Percentiles rank a stretch among this genome's conserved stretches.
Conservation (phyloP, 2,888 invertebrate genomes). For the Proisotoma minuta region DNA sequence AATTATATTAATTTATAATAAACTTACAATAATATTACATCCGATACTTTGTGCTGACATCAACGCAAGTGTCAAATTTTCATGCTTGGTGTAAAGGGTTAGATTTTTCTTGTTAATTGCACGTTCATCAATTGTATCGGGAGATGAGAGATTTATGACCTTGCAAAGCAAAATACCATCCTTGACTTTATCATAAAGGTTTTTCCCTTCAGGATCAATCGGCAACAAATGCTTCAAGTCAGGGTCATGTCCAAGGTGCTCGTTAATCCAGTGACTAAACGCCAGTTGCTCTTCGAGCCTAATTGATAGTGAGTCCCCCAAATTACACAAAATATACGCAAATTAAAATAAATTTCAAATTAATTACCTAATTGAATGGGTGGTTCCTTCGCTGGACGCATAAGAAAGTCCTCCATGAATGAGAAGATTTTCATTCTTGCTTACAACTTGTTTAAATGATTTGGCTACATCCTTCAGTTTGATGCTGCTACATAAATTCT, state of each 20-base stretch:
- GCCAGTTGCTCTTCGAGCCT: constrained; percentile 86
- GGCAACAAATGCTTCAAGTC: constrained; percentile 86
- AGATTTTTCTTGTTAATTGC: constrained; percentile 95
- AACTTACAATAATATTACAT: too few relatives aligned
- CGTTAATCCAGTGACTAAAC: constrained; percentile 98
- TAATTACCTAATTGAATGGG: constrained; percentile 76
- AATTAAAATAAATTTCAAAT: background rate
- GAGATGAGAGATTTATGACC: constrained; percentile 97
- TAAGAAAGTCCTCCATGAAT: constrained; percentile 91
- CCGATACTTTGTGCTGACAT: constrained; percentile 95
- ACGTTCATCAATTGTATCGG: constrained; percentile 97
- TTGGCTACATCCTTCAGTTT: constrained; percentile 86
- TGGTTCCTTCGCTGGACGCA: constrained; percentile 90
- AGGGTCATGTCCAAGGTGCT: constrained; percentile 79
- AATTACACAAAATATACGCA: background rate
- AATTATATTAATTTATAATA: too few relatives aligned
- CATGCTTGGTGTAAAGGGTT: constrained; percentile 88
- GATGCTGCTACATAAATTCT: constrained; percentile 78
- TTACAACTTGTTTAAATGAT: constrained; percentile 87
- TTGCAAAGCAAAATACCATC: constrained; percentile 95
- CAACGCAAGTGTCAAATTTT: constrained; percentile 90
- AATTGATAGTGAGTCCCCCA: background rate
- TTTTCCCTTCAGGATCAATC: constrained; percentile 83
- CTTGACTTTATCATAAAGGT: constrained; percentile 85
- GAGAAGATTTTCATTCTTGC: constrained; percentile 85